phyloP scores from a whole-genome alignment of 2,888 invertebrate genomes.

The Galeopsomyia nigrocyanea region DNA sequence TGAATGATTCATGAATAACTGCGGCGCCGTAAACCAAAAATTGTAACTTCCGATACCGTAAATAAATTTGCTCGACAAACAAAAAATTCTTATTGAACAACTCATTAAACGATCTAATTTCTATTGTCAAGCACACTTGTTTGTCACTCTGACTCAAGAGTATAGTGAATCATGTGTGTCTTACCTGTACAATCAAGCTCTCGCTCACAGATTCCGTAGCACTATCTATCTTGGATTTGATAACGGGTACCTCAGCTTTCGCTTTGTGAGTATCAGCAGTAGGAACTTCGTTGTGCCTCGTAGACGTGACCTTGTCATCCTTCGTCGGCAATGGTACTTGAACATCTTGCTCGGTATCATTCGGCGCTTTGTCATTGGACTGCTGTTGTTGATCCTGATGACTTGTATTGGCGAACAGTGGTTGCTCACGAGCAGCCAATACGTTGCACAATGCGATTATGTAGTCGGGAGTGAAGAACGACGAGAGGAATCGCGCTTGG shows the following conservation, averaged over 20 bases:
- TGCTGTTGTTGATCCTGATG: constrained; percentile 63
- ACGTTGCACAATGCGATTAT: constrained; percentile 85
- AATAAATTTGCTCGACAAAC: neutral
- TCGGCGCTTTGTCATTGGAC: constrained; percentile 20
- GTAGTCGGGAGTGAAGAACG: constrained; percentile 77
- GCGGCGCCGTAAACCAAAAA: too few species aligned
- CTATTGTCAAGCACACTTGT: too few species aligned
- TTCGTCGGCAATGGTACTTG: constrained; percentile 22
- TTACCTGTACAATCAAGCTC: constrained; percentile 35
- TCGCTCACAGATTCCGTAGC: constrained; percentile 31
- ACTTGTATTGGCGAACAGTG: constrained; percentile 77
- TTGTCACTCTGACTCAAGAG: neutral
- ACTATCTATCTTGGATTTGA: constrained; percentile 35
- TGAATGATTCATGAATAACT: too few species aligned
- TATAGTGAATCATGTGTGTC: neutral
- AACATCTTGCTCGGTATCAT: constrained; percentile 25
- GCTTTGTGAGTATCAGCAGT: constrained; percentile 20
- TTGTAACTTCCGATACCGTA: too few species aligned
- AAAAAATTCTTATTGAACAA: neutral
- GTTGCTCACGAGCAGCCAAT: constrained; percentile 77
- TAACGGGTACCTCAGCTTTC: constrained; percentile 32
- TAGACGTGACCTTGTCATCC: constrained; percentile 27
- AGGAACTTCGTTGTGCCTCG: neutral
- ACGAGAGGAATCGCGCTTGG: constrained; percentile 72
- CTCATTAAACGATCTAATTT: too few species aligned